phyloP scores from a whole-genome alignment of 2,797 vertebrate species.

The Pseudotriccus pelzelni region DNA sequence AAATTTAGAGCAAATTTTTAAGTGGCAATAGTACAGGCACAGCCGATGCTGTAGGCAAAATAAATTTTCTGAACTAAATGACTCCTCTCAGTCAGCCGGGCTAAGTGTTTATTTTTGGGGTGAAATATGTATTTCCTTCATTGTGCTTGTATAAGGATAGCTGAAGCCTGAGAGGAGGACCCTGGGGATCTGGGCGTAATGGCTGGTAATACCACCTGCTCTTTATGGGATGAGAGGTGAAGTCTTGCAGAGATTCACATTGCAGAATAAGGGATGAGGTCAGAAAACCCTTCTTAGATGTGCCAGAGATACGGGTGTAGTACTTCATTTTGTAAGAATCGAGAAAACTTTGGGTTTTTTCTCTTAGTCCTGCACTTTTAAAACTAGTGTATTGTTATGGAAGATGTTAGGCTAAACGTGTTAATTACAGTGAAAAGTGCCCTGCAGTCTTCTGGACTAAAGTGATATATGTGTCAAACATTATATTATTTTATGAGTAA shows the following conservation, averaged over 20 bases:
- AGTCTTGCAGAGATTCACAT: background rate
- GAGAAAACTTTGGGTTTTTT: background rate
- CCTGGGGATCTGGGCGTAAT: background rate
- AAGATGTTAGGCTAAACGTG: background rate
- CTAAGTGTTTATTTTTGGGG: constrained; percentile 23
- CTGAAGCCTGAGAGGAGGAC: background rate
- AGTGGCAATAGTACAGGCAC: background rate
- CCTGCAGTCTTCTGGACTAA: background rate
- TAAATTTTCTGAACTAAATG: constrained; percentile 48
- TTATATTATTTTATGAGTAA: background rate
- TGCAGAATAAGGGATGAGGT: background rate
- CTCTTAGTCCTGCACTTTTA: background rate
- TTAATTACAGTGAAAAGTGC: background rate
- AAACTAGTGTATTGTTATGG: background rate
- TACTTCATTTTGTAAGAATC: background rate
- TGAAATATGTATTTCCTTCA: constrained; percentile 31
- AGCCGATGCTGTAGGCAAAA: constrained; percentile 26
- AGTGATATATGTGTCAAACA: background rate
- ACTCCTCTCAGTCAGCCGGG: constrained; percentile 31
- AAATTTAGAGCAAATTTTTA: constrained; percentile 60
- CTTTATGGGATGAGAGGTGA: background rate
- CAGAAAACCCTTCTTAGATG: background rate
- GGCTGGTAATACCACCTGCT: background rate
- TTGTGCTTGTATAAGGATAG: background rate
- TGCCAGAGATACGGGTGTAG: background rate